Evolutionary conservation across 2,888 invertebrate species (phyloP).

Genomic region (Tridacna gigas): DNA sequence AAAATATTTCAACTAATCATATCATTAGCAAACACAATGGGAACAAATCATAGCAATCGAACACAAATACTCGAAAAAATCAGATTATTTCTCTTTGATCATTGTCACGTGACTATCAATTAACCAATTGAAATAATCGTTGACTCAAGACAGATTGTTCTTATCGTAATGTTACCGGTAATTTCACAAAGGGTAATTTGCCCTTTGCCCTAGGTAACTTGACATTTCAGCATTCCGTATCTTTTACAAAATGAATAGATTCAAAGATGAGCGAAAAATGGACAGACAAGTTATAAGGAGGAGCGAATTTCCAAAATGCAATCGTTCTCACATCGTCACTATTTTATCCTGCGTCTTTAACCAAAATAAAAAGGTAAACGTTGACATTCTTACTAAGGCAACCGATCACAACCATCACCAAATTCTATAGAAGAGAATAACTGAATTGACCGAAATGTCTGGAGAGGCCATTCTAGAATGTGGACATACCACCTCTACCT

Average conservation of each 20-base stretch:
- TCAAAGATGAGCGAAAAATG: not conserved
- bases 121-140: conserved; percentile 19
- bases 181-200: not conserved
- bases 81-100: conserved; percentile 47
- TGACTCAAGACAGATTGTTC: conserved; percentile 18
- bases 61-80: conserved; percentile 30
- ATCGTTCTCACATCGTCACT: too few relatives aligned
- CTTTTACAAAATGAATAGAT: too few relatives aligned
- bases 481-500: too few relatives aligned
- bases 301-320: not conserved
- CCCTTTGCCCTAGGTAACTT: not conserved
- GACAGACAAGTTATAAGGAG: not conserved
- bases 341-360: too few relatives aligned
- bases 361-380: too few relatives aligned
- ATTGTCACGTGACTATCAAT: conserved; percentile 26
- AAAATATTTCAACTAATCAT: conserved; percentile 5
- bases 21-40: conserved; percentile 21
- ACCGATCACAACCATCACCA: too few relatives aligned
- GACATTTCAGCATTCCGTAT: too few relatives aligned
- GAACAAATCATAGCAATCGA: conserved; percentile 25
- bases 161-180: conserved; percentile 13
- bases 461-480: too few relatives aligned
- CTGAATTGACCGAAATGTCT: too few relatives aligned
- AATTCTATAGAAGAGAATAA: too few relatives aligned
- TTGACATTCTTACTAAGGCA: too few relatives aligned